Percentiles rank a stretch among this genome's conserved stretches.
Conservation (phyloP, 2,113 vertebrate genomes). For the Rhinolophus sinicus region DNA sequence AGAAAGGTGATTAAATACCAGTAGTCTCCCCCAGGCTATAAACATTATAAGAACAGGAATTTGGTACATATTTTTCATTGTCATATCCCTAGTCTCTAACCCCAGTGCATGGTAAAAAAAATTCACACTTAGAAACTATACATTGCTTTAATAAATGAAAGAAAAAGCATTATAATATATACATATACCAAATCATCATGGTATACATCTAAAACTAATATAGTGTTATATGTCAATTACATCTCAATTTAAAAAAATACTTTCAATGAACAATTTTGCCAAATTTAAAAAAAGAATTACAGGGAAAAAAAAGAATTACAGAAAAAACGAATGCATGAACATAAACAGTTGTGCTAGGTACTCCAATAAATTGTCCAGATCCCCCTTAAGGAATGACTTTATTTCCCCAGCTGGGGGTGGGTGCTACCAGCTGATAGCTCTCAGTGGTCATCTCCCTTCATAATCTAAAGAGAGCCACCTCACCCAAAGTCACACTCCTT, state of each 20-base stretch:
- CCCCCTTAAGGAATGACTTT: neutral
- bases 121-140: slow-evolving; percentile 18
- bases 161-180: neutral
- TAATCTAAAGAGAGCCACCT: neutral
- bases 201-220: neutral
- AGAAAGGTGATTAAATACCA: neutral
- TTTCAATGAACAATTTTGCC: neutral
- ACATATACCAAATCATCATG: neutral
- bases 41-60: slow-evolving; percentile 23
- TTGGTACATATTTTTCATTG: neutral
- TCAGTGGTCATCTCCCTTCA: neutral
- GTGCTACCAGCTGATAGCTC: neutral
- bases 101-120: neutral
- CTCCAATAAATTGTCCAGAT: neutral
- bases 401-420: neutral
- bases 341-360: neutral
- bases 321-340: neutral
- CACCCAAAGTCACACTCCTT: neutral
- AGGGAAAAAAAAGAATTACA: neutral
- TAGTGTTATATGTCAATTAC: neutral
- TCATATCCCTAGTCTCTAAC: neutral
- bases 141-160: slow-evolving; percentile 43
- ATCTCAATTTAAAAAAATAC: neutral
- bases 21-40: neutral
- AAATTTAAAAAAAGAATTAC: neutral